Conservation (phyloP, 2,888 invertebrate genomes). For the Clitarchus hookeri region DNA sequence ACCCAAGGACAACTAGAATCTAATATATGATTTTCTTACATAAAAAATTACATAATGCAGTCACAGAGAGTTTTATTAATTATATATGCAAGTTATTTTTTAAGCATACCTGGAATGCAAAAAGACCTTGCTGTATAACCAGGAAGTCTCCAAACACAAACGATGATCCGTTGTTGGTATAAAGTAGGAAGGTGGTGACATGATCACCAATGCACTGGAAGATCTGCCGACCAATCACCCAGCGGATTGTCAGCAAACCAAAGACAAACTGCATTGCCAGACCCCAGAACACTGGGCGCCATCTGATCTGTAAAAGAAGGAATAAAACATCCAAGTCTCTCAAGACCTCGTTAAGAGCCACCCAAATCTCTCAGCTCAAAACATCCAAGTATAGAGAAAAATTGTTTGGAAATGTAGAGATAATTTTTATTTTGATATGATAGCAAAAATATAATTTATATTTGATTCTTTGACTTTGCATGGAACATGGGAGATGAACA, state of each 20-base stretch:
- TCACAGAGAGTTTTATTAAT: too few species aligned
- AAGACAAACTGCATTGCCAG: slow-evolving; percentile 82
- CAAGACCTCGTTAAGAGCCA: not conserved
- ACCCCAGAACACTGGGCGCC: slow-evolving; percentile 82
- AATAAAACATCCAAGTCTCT: slow-evolving; percentile 39
- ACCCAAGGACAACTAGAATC: too few species aligned
- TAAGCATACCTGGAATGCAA: slow-evolving; percentile 85
- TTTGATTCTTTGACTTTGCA: too few species aligned
- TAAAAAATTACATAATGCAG: too few species aligned
- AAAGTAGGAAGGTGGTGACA: slow-evolving; percentile 77
- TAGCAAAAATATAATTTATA: too few species aligned
- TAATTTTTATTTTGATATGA: too few species aligned
- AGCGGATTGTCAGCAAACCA: slow-evolving; percentile 83
- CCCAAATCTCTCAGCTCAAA: not conserved
- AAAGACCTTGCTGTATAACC: slow-evolving; percentile 64
- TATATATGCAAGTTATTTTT: too few species aligned
- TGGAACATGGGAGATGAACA: too few species aligned
- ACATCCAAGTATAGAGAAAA: too few species aligned
- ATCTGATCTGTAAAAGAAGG: slow-evolving; percentile 62
- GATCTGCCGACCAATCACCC: slow-evolving; percentile 75
- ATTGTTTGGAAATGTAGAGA: too few species aligned
- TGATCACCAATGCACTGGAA: slow-evolving; percentile 70
- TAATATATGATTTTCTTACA: too few species aligned
- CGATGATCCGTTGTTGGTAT: slow-evolving; percentile 75
- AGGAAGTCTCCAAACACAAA: slow-evolving; percentile 82